Percentiles rank a stretch among this genome's conserved stretches.
Evolutionary conservation across 2,797 vertebrate genomes (phyloP).

Genomic region (Dallia pectoralis): DNA sequence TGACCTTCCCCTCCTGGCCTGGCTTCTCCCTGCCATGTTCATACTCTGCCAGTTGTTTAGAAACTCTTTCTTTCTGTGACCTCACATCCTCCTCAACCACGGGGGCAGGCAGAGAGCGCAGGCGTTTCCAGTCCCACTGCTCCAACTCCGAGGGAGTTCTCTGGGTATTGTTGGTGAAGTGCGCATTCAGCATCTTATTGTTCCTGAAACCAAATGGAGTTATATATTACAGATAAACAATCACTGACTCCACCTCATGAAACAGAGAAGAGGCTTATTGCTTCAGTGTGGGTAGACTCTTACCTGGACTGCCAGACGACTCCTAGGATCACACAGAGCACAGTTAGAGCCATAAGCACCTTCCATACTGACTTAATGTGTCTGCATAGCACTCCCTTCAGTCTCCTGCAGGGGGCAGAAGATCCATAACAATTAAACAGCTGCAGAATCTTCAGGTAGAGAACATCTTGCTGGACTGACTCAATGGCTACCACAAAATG

Average conservation of each 20-base stretch:
- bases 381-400: slow-evolving; percentile 57
- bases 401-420: slow-evolving; percentile 63
- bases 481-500: not conserved
- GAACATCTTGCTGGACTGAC: not conserved
- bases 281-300: not conserved
- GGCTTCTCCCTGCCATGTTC: slow-evolving; percentile 9
- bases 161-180: slow-evolving; percentile 37
- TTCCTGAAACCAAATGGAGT: slow-evolving; percentile 53
- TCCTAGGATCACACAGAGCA: slow-evolving; percentile 68
- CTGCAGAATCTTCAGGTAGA: not conserved
- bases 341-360: slow-evolving; percentile 63
- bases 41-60: not conserved
- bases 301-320: slow-evolving; percentile 68
- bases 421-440: slow-evolving; percentile 6
- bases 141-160: slow-evolving; percentile 25
- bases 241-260: not conserved
- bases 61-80: slow-evolving; percentile 14
- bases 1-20: not conserved
- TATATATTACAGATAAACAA: slow-evolving; percentile 19
- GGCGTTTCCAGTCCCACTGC: slow-evolving; percentile 8
- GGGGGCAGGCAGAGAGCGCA: not conserved
- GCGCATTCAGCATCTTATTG: slow-evolving; percentile 37
- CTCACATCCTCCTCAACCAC: slow-evolving; percentile 10
- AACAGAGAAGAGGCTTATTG: not conserved
- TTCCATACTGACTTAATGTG: slow-evolving; percentile 66